Evolutionary conservation across 2,797 vertebrate genomes (phyloP), one percentile per base, ranked within the genome.

Genomic region (Bovichtus diacanthus): DNA sequence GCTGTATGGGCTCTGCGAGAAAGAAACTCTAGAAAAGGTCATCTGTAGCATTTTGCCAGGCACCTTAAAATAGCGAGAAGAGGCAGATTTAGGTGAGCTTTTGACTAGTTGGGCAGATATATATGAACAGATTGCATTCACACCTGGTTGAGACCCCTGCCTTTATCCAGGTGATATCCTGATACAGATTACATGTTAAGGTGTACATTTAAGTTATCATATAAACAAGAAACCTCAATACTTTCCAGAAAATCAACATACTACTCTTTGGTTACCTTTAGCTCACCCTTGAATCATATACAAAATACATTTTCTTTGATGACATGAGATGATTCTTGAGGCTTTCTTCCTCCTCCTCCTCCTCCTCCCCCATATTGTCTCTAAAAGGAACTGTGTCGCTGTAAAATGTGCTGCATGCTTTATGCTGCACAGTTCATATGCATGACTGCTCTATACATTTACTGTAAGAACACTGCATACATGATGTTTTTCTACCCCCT

Each of bases 381-480:
- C n/a, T 34, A 21, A 66, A 25, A 68, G 56, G 67, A 71, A 77
- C 27, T 41, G 13, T 76, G 58, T 38, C 25, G 38, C 64, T 51
- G 64, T 69, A 77, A 74, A 70, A 69, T 62, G 47, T 23, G 36
- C 64, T 27, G 46, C 46, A 59, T 66, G 18, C 41, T 50, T 39
- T n/a, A 58, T 71, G 38, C 76, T 56, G 67, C 46, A 8, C 43
- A 2, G 47, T 39, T 44, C 38, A 51, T 18, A 85, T 69, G 81
- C 80, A 83, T 86, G 73, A 74, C 76, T 75, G 83, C 84, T 70
- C 74, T 6, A 46, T 72, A 70, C 66, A 78, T 84, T 76, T 49
- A 6, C 75, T 75, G 71, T 60, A 80, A 77, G 75, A 86, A 80
- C 70, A 68, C n/a, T 67, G 69, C 81, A 86, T 70, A 70, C 78